Conservation (phyloP, 2,888 invertebrate genomes). For the Charanyca ferruginea region DNA sequence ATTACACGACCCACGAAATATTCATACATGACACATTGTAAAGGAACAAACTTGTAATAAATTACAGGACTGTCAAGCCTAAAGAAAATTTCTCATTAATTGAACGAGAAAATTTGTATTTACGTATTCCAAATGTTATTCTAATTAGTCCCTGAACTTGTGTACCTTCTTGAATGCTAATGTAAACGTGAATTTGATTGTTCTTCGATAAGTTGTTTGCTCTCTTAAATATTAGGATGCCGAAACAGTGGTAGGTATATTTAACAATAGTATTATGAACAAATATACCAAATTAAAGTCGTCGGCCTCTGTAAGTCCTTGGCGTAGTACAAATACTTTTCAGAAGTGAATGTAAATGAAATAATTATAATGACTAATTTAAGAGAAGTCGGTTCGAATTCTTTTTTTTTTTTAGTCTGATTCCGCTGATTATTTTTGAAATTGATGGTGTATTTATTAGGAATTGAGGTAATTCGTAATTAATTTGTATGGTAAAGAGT, state of each 20-base stretch:
- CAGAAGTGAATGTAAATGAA: constrained; percentile 1
- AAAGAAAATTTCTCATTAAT: constrained; percentile 47
- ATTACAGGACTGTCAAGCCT: constrained; percentile 38
- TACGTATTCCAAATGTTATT: constrained; percentile 34
- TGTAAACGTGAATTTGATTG: constrained; percentile 29
- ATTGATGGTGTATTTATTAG: no score
- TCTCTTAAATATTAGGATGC: constrained; percentile 13
- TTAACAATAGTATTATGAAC: constrained; percentile 33
- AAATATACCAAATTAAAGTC: constrained; percentile 27
- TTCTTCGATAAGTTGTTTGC: constrained; percentile 32
- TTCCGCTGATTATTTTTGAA: no score
- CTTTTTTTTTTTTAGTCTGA: no score
- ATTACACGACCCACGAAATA: constrained; percentile 33
- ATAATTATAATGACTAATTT: background rate
- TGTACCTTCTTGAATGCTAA: constrained; percentile 27
- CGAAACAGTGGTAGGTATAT: constrained; percentile 21
- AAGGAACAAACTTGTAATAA: constrained; percentile 45
- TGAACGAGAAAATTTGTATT: constrained; percentile 34
- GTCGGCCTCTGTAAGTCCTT: constrained; percentile 20
- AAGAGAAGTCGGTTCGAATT: no score
- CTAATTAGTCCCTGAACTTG: constrained; percentile 38
- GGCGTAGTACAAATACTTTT: constrained; percentile 20
- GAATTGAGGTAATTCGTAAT: no score
- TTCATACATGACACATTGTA: constrained; percentile 35
- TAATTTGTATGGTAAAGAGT: no score